A percentile compares a stretch with the other conserved stretches of the same genome.
Conservation (phyloP, 2,797 vertebrate genomes). For the Microctenopoma stevenorrisi region DNA sequence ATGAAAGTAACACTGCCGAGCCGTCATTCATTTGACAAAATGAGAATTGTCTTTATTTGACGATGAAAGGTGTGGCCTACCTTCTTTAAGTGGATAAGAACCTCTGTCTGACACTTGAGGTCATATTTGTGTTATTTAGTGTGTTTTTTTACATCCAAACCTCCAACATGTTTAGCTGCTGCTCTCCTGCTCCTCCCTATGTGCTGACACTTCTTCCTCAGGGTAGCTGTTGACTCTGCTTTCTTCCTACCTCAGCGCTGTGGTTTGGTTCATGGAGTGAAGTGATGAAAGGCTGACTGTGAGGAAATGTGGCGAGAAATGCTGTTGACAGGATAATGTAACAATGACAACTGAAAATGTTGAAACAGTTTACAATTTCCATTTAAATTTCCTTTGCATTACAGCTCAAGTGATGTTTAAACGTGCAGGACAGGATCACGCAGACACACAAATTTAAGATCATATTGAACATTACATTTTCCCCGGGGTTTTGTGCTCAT, state of each 20-base stretch:
- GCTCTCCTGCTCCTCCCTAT: slow-evolving; percentile 22
- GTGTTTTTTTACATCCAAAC: neutral
- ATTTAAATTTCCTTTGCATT: neutral
- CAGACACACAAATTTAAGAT: too few relatives aligned
- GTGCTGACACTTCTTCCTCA: neutral
- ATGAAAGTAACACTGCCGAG: neutral
- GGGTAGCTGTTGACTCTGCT: neutral
- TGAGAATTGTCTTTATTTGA: too few relatives aligned
- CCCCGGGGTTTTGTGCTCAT: too few relatives aligned
- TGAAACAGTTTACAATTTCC: neutral
- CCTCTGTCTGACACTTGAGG: too few relatives aligned
- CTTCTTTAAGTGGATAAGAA: too few relatives aligned
- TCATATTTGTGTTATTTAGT: too few relatives aligned
- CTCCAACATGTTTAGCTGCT: neutral
- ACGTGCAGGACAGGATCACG: neutral
- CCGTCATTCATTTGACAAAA: too few relatives aligned
- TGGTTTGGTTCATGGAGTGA: neutral
- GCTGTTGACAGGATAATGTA: neutral
- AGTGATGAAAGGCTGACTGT: neutral
- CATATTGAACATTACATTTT: too few relatives aligned
- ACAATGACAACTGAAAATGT: neutral
- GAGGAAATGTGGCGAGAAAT: neutral
- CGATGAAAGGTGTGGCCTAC: too few relatives aligned
- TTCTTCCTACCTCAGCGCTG: slow-evolving; percentile 6
- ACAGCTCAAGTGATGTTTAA: too few relatives aligned